Conservation (phyloP, 2,797 vertebrate genomes). For the Glossophaga mutica region DNA sequence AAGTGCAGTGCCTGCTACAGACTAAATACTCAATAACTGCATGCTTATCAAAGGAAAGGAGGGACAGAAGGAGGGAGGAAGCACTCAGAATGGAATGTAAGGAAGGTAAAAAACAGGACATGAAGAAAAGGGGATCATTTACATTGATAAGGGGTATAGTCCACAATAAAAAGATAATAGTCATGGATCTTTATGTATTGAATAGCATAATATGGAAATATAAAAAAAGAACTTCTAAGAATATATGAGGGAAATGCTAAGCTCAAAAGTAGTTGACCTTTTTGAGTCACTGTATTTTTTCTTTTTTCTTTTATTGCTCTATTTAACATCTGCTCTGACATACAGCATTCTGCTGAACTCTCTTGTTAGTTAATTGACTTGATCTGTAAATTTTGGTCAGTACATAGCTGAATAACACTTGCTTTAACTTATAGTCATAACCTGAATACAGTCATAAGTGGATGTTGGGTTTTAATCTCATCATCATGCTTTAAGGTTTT, state of each 20-base stretch:
- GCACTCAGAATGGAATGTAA: not conserved
- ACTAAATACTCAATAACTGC: not conserved
- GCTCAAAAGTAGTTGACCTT: not conserved
- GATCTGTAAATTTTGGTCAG: constrained; percentile 19
- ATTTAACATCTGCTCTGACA: not conserved
- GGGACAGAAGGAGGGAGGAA: not conserved
- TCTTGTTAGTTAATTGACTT: not conserved
- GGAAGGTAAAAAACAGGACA: not conserved
- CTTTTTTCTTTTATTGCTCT: no score
- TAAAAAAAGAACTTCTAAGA: not conserved
- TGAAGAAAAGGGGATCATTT: not conserved
- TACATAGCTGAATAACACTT: not conserved
- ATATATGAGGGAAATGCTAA: not conserved
- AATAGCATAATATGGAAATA: not conserved
- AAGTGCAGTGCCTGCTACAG: not conserved
- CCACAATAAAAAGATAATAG: not conserved
- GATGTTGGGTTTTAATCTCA: not conserved
- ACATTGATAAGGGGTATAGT: not conserved
- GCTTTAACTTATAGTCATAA: not conserved
- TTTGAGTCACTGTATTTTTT: not conserved
- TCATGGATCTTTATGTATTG: not conserved
- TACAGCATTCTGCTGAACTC: not conserved
- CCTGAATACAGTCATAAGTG: not conserved
- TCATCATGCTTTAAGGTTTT: not conserved
- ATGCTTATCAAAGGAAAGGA: not conserved